These are phyloP conservation scores for Megalonaias nervosa DNA, from an alignment of 1,140 invertebrate genomes.

Conservation along the genomic window DNA sequence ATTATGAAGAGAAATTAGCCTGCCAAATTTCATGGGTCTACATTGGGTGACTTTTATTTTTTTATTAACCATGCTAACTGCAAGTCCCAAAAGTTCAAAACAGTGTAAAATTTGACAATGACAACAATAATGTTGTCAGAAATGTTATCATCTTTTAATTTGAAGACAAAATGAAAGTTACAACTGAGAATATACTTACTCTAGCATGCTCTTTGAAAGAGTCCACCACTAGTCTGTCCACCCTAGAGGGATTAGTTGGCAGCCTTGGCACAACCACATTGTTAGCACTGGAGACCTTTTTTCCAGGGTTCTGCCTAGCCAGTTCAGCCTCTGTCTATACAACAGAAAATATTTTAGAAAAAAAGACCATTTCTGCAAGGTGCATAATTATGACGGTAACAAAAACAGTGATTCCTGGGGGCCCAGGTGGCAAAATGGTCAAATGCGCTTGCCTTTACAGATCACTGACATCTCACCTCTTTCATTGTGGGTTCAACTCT, in stretches of 20 bases:
- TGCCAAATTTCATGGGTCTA: not conserved
- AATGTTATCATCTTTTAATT: not conserved
- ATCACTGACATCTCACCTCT: too few species aligned
- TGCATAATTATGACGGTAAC: too few species aligned
- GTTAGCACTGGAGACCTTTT: conserved; percentile 86
- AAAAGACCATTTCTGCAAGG: too few species aligned
- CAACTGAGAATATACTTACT: conserved; percentile 63
- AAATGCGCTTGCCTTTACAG: too few species aligned
- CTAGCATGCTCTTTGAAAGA: conserved; percentile 85
- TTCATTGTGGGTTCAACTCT: too few species aligned
- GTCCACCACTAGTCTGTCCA: conserved; percentile 87
- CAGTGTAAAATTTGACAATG: not conserved
- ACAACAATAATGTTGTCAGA: not conserved
- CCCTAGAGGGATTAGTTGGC: conserved; percentile 85
- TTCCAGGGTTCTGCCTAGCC: conserved; percentile 84
- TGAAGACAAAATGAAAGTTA: not conserved
- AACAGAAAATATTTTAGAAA: conserved; percentile 1
- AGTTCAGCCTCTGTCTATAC: conserved; percentile 83
- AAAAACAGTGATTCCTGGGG: too few species aligned
- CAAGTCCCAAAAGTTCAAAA: not conserved
- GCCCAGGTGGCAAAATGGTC: too few species aligned
- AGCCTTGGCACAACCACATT: conserved; percentile 85
- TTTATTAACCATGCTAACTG: not conserved
- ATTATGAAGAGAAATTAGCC: not conserved
- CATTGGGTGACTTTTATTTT: not conserved